Conservation (phyloP, 2,888 invertebrate genomes). For the Augiades crinisus region DNA sequence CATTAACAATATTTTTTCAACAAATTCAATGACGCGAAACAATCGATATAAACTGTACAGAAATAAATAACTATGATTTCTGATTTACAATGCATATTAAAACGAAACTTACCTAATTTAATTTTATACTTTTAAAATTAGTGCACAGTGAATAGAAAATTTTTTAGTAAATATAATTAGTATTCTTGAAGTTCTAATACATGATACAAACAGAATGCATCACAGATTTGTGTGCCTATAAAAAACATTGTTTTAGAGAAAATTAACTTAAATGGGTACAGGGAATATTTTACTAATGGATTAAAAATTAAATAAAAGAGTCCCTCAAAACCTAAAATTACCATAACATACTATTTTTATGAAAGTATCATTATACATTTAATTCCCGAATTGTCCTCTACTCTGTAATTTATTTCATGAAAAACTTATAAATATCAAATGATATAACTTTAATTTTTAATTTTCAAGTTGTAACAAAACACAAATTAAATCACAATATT, state of each 20-base stretch:
- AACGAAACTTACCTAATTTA: not conserved
- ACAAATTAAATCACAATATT: too few species aligned
- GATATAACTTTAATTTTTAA: too few species aligned
- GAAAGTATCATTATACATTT: too few species aligned
- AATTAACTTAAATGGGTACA: not conserved
- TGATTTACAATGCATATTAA: not conserved
- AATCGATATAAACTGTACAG: not conserved
- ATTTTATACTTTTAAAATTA: not conserved
- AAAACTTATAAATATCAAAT: too few species aligned
- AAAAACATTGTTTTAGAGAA: not conserved
- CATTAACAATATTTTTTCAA: not conserved
- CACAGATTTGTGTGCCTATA: not conserved
- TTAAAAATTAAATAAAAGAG: too few species aligned
- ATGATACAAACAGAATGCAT: not conserved
- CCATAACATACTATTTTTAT: too few species aligned
- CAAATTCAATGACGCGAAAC: not conserved
- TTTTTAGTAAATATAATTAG: constrained; percentile 26
- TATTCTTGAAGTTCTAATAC: not conserved
- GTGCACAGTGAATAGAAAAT: constrained; percentile 33
- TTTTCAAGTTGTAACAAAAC: too few species aligned
- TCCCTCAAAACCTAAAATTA: too few species aligned
- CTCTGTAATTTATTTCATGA: too few species aligned
- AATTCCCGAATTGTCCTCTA: too few species aligned
- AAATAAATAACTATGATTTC: not conserved
- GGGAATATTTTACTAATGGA: too few species aligned